Conservation (phyloP, 2,888 invertebrate species). For the Parnassius glacialis region DNA sequence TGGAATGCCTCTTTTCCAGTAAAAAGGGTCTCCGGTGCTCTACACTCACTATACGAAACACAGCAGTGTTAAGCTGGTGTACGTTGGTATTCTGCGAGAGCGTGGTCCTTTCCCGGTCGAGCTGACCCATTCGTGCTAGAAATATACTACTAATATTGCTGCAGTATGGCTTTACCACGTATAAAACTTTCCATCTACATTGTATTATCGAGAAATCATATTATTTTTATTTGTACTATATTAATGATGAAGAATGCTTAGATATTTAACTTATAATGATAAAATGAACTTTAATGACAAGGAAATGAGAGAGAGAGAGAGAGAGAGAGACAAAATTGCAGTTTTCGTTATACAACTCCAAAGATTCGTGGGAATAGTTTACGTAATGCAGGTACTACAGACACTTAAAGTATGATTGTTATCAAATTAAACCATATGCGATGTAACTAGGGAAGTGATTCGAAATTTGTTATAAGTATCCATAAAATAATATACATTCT, state of each 20-base stretch:
- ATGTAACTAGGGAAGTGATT: neutral
- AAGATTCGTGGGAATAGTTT: slow-evolving; percentile 23
- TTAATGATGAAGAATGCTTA: slow-evolving; percentile 1
- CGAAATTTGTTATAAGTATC: no score
- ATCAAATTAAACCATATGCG: slow-evolving; percentile 2
- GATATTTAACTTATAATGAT: slow-evolving; percentile 12
- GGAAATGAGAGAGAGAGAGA: slow-evolving; percentile 15
- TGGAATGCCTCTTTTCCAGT: no score
- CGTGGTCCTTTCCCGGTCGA: no score
- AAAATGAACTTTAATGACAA: slow-evolving; percentile 20
- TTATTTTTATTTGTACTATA: slow-evolving; percentile 6
- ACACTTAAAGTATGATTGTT: slow-evolving; percentile 8
- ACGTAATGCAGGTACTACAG: slow-evolving; percentile 9
- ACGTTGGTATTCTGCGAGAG: no score
- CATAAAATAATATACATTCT: no score
- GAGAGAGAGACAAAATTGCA: slow-evolving; percentile 14
- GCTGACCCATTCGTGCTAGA: no score
- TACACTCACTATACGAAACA: no score
- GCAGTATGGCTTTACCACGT: no score
- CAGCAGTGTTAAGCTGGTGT: no score
- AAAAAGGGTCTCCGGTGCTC: no score
- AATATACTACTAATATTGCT: no score
- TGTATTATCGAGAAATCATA: neutral
- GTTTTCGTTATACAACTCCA: slow-evolving; percentile 25
- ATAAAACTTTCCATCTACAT: no score